Evolutionary conservation across 1,140 invertebrate genomes (phyloP).

Genomic region (Lepeophtheirus salmonis): DNA sequence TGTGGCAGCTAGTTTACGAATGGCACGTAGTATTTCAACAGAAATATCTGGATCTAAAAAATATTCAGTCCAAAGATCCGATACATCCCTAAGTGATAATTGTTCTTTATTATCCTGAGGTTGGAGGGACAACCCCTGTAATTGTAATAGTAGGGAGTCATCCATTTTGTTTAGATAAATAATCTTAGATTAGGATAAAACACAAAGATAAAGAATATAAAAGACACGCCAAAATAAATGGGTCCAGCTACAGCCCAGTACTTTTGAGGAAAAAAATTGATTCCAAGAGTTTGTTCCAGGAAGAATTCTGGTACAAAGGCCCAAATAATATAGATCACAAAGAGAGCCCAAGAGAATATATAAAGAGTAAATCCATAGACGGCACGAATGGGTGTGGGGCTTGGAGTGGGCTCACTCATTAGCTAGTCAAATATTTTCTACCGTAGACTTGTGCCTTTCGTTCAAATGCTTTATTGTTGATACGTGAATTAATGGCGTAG

Average conservation of each 20-base stretch:
- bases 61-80: not conserved
- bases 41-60: not conserved
- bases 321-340: not conserved
- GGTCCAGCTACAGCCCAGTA: not conserved
- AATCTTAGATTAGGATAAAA: not conserved
- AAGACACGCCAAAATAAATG: not conserved
- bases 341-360: not conserved
- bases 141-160: not conserved
- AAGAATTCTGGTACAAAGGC: not conserved
- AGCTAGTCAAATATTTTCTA: constrained; percentile 57
- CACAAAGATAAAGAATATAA: not conserved
- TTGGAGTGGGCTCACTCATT: not conserved
- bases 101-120: not conserved
- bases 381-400: not conserved
- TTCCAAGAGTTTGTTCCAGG: not conserved
- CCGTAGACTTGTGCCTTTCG: constrained; percentile 81
- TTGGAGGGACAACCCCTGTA: not conserved
- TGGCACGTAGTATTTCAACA: not conserved
- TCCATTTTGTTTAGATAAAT: not conserved
- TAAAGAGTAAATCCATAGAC: not conserved
- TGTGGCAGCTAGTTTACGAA: not conserved
- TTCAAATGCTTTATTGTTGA: constrained; percentile 82
- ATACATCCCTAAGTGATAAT: not conserved
- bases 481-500: constrained; percentile 78
- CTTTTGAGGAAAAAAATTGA: too few species aligned